These are phyloP conservation scores for Rapana venosa DNA, from an alignment of 2,888 invertebrate genomes.

Conservation along the genomic window DNA sequence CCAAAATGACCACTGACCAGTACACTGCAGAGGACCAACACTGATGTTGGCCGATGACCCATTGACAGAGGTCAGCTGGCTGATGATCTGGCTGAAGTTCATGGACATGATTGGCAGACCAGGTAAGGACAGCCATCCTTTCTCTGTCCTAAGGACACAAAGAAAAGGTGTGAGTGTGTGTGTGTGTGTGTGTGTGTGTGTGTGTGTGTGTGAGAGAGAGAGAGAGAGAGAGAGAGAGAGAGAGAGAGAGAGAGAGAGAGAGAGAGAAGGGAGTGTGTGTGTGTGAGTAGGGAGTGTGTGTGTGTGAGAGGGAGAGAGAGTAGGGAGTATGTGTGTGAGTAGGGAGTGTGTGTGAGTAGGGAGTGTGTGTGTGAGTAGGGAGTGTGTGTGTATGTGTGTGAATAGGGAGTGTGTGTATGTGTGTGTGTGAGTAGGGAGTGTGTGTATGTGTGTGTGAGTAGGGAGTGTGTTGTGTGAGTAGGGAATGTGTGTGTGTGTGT, in stretches of 20 bases:
- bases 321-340: neutral
- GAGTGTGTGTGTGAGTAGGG: neutral
- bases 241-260: too few relatives aligned
- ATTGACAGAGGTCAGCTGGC: neutral
- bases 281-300: neutral
- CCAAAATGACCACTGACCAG: constrained; percentile 40
- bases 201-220: neutral
- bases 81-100: constrained; percentile 28
- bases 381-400: neutral
- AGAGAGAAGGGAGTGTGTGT: neutral
- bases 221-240: too few relatives aligned
- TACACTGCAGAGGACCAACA: constrained; percentile 46
- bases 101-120: constrained; percentile 42
- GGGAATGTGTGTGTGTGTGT: neutral
- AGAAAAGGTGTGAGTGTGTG: neutral
- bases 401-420: neutral
- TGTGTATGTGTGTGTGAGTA: neutral
- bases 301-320: neutral
- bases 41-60: neutral
- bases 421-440: neutral
- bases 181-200: neutral
- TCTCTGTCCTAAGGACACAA: constrained; percentile 33
- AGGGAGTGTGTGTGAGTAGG: neutral
- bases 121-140: constrained; percentile 8
- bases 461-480: too few relatives aligned